phyloP scores from a whole-genome alignment of 2,888 invertebrate species.

The Ischnura elegans region DNA sequence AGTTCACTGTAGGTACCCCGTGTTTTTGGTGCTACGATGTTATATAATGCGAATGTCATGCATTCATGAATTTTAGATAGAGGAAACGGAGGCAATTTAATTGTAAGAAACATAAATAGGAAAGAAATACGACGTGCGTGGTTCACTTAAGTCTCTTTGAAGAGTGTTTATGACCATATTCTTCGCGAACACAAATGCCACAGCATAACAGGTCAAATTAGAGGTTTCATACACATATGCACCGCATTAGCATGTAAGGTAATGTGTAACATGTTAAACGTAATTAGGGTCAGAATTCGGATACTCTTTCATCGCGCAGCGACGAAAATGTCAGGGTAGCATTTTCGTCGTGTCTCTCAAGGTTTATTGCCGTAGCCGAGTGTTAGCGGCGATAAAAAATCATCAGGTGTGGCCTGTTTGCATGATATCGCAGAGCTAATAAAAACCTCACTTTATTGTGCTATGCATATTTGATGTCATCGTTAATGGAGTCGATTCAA shows the following conservation, averaged over 20 bases:
- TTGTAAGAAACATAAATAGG: not conserved
- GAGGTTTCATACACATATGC: not conserved
- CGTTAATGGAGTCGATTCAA: not conserved
- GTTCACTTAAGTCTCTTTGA: not conserved
- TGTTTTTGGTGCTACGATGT: not conserved
- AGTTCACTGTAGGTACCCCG: not conserved
- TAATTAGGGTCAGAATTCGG: not conserved
- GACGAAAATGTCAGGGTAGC: not conserved
- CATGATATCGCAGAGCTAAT: not conserved
- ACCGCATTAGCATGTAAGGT: not conserved
- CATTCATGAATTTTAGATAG: not conserved
- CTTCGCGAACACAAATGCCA: not conserved
- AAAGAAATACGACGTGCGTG: not conserved
- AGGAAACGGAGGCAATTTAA: not conserved
- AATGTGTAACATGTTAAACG: not conserved
- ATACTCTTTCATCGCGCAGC: not conserved
- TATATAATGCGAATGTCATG: not conserved
- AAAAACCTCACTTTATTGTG: not conserved
- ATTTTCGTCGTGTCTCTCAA: not conserved
- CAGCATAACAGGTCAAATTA: not conserved
- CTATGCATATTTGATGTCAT: not conserved
- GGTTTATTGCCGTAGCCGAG: not conserved
- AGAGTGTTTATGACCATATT: not conserved
- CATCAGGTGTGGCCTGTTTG: not conserved
- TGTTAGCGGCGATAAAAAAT: not conserved